Base-by-base conservation (phyloP, 2,888 invertebrate species). In the Brachycybe producta region DNA sequence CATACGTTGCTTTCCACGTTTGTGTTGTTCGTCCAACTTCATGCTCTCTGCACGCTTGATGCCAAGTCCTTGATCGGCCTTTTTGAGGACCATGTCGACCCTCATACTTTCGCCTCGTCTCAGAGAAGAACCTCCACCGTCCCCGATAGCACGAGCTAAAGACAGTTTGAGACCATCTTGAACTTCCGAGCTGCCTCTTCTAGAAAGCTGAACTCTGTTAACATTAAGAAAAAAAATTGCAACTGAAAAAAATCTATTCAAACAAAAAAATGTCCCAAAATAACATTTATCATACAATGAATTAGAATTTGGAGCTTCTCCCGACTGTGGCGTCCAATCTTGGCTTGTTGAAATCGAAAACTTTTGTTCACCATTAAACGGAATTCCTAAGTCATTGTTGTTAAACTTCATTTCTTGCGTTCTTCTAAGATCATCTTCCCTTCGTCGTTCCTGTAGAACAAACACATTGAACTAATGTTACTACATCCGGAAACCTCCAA, bases 21-120 rank as follows among this genome's bases (percentile, higher is more conserved):
- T 28, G 4, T 7, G 28, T 27, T 24, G 23, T 15, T 74, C 75
- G 8, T 73, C 71, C 28, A 80, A 76, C 63, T 83, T 85, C 87
- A 90, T 88, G 65, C 87, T 87, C 67, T 90, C 90, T 0, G 88
- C 86, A 3, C 88, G 74, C 64, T 88, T 88, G 3, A 88, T 66
- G 51, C 73, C 73, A 3, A 66, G 64, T 15, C 23, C 24, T 24
- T 32, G 32, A 7, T 35, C 32, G 19, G 24, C 17, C 41, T 38
- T 44, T 32, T 45, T 55, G 15, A 48, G 39, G 27, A 47, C 24
- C 1, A 34, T 21, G 21, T 52, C 52, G 3, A 43, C 28, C 3
- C 47, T 32, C 49, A 54, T 34, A 32, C 54, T 54, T 23, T 54
- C 54, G 4, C 35, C 49, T 13, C 54, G 43, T 5, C 52, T 35